Conservation (phyloP, 2,113 vertebrate genomes). For the Daphoenositta chrysoptera region DNA sequence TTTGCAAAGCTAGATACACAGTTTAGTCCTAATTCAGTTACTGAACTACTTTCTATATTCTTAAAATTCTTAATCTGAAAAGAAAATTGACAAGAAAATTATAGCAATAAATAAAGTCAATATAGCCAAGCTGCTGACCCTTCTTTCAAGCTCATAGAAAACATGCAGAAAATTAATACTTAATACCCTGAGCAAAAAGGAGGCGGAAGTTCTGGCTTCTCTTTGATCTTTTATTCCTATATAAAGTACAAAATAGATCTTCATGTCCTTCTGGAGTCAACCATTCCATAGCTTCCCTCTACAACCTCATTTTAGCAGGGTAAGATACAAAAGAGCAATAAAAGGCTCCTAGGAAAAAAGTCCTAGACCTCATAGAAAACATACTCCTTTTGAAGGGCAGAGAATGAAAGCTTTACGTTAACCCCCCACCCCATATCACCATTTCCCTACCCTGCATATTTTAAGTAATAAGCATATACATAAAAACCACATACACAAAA, state of each 20-base stretch:
- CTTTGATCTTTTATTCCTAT: background rate
- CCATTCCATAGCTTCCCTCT: background rate
- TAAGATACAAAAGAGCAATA: background rate
- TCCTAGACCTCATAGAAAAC: background rate
- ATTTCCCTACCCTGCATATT: background rate
- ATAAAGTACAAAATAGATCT: background rate
- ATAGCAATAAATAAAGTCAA: background rate
- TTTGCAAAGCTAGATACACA: background rate
- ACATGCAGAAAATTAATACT: background rate
- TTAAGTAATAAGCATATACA: background rate
- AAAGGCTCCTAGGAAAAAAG: background rate
- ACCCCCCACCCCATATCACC: background rate
- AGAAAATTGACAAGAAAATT: background rate
- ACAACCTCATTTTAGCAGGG: background rate
- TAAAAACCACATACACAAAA: background rate
- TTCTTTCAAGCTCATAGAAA: background rate
- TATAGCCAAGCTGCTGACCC: background rate
- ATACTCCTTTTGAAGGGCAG: background rate
- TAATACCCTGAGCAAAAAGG: background rate
- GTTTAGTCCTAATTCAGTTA: background rate
- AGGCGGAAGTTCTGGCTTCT: background rate
- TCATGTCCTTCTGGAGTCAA: background rate
- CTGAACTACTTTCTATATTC: background rate
- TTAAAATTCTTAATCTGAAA: background rate
- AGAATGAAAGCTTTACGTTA: background rate